These are phyloP conservation scores for Ostrea denselamellosa DNA, from an alignment of 1,140 invertebrate species.

Conservation along the genomic window DNA sequence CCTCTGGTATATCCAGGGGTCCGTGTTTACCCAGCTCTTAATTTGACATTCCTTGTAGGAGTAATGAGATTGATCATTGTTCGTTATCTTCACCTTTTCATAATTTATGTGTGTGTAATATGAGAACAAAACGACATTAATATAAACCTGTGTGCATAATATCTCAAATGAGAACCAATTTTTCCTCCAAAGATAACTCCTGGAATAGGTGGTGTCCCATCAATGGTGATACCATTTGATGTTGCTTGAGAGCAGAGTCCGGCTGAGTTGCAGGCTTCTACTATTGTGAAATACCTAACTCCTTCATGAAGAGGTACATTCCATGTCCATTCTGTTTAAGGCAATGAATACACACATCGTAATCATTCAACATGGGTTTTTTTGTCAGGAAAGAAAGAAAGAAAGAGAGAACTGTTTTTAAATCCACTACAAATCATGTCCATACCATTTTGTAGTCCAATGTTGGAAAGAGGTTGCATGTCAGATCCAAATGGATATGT, in stretches of 20 bases:
- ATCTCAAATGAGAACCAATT: background rate
- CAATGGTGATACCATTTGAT: slow-evolving; percentile 60
- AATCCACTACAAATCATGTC: too few relatives aligned
- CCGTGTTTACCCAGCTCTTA: too few relatives aligned
- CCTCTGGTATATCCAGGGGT: too few relatives aligned
- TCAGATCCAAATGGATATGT: background rate
- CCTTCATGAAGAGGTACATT: slow-evolving; percentile 49
- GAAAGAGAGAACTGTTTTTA: too few relatives aligned
- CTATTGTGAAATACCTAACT: slow-evolving; percentile 50
- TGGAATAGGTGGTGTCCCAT: slow-evolving; percentile 57
- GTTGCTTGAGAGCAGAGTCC: slow-evolving; percentile 52
- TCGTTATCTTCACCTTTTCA: too few relatives aligned
- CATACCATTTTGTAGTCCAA: background rate
- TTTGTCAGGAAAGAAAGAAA: too few relatives aligned
- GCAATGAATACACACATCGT: too few relatives aligned
- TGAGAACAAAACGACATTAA: background rate
- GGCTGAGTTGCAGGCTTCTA: slow-evolving; percentile 60
- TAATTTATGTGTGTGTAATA: too few relatives aligned
- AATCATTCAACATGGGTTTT: too few relatives aligned
- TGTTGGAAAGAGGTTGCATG: background rate
- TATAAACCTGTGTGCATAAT: background rate
- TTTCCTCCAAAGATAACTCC: slow-evolving; percentile 54
- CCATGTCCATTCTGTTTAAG: slow-evolving; percentile 56
- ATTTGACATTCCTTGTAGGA: too few relatives aligned
- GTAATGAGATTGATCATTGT: too few relatives aligned